A percentile compares a stretch with the other conserved stretches of the same genome.
phyloP scores from a whole-genome alignment of 2,888 invertebrate genomes.

The Craniophora ligustri region DNA sequence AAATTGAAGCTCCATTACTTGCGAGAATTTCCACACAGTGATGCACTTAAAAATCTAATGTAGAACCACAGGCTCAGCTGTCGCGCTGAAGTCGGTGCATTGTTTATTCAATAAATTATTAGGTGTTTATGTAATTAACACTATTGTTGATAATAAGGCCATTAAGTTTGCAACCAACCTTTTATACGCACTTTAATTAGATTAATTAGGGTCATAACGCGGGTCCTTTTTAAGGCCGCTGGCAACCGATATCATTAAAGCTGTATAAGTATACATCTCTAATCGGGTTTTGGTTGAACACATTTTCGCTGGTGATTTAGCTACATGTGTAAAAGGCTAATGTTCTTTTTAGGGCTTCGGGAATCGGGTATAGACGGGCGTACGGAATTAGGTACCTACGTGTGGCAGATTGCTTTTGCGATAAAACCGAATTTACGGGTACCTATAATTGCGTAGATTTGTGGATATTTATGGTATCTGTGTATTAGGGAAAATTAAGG shows the following conservation, averaged over 20 bases:
- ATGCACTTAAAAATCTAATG: no score
- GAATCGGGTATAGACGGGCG: constrained; percentile 11
- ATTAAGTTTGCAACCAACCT: background rate
- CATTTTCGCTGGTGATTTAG: constrained; percentile 5
- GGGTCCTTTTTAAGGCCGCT: constrained; percentile 14
- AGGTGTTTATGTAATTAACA: background rate
- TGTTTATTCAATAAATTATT: no score
- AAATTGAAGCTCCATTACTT: no score
- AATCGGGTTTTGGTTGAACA: constrained; percentile 17
- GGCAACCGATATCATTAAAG: constrained; percentile 14
- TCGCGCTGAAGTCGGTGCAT: no score
- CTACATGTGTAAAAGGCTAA: constrained; percentile 18
- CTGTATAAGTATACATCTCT: constrained; percentile 1
- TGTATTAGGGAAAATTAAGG: background rate
- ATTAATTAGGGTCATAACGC: constrained; percentile 35
- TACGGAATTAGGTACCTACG: constrained; percentile 16
- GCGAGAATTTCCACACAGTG: no score
- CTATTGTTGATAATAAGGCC: background rate
- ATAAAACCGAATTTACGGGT: constrained; percentile 23
- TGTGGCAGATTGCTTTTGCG: constrained; percentile 6
- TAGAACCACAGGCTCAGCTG: no score
- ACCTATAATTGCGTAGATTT: constrained; percentile 23
- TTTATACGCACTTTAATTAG: constrained; percentile 18
- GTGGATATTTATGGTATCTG: constrained; percentile 1
- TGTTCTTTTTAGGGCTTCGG: constrained; percentile 26